phyloP scores from a whole-genome alignment of 1,140 invertebrate species.

The Acromyrmex charruanus region DNA sequence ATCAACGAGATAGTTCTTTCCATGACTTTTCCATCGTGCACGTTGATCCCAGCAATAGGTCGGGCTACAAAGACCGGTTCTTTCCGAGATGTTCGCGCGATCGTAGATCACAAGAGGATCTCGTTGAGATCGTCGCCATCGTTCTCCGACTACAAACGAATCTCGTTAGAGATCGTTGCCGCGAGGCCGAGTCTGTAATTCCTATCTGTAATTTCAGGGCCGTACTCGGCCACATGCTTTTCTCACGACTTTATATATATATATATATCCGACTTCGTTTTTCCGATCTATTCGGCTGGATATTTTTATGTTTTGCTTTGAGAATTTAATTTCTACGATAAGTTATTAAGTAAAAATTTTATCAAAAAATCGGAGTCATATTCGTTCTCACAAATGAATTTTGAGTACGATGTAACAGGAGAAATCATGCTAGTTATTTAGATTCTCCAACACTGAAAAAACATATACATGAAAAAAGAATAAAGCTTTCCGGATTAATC shows the following conservation, averaged over 20 bases:
- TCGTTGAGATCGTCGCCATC: conserved; percentile 63
- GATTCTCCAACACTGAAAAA: background rate
- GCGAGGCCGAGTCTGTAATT: conserved; percentile 67
- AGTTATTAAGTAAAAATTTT: background rate
- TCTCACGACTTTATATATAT: background rate
- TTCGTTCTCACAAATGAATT: background rate
- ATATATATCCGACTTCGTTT: background rate
- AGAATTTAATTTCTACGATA: background rate
- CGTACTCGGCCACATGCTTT: conserved; percentile 22
- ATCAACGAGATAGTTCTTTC: conserved; percentile 54
- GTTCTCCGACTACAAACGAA: conserved; percentile 65
- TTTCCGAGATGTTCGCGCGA: conserved; percentile 42
- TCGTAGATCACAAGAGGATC: conserved; percentile 58
- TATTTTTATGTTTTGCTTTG: background rate
- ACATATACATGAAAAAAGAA: background rate
- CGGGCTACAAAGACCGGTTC: conserved; percentile 37
- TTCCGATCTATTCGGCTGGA: too few species aligned
- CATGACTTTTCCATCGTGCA: conserved; percentile 52
- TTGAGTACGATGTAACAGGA: background rate
- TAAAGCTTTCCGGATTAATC: conserved; percentile 44
- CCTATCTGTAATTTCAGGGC: conserved; percentile 59
- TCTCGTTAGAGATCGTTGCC: conserved; percentile 74
- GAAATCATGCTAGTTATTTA: conserved; percentile 12
- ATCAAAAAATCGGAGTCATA: background rate
- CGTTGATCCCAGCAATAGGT: conserved; percentile 52